A percentile compares a stretch with the other conserved stretches of the same genome.
Evolutionary conservation across 2,113 vertebrate species (phyloP).

Genomic region (Marmota flaviventris): DNA sequence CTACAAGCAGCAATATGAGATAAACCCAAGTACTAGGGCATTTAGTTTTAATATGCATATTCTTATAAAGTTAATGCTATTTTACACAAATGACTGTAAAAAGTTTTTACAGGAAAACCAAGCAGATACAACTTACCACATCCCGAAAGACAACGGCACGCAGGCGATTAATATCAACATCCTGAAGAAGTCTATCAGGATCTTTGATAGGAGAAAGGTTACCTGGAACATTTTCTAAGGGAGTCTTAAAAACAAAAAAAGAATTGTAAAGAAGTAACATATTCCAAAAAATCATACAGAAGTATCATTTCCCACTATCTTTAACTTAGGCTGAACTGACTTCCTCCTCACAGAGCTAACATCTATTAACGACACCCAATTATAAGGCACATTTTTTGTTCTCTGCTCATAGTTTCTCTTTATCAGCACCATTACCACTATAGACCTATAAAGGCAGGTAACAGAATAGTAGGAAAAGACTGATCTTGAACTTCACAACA

Average conservation of each 20-base stretch:
- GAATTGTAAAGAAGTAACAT: conserved; percentile 1
- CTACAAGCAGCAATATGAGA: background rate
- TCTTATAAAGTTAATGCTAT: background rate
- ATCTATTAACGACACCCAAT: background rate
- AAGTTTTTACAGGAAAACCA: background rate
- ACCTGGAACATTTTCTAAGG: conserved; percentile 92
- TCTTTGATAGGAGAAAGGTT: conserved; percentile 97
- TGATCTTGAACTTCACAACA: background rate
- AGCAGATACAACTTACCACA: conserved; percentile 91
- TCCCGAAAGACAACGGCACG: conserved; percentile 98
- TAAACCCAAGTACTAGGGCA: background rate
- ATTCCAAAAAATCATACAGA: background rate
- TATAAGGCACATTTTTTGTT: background rate
- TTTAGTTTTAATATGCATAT: background rate
- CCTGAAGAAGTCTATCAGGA: conserved; percentile 96
- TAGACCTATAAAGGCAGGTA: background rate
- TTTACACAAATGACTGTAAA: background rate
- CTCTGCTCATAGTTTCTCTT: background rate
- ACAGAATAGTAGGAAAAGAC: background rate
- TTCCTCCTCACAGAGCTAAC: background rate
- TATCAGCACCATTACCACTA: background rate
- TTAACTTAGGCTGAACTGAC: background rate
- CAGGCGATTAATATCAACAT: conserved; percentile 97
- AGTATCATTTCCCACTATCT: background rate
- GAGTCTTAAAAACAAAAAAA: conserved; percentile 88